These are phyloP conservation scores for Hanleya hanleyi DNA, from an alignment of 2,888 invertebrate species.

Conservation along the genomic window DNA sequence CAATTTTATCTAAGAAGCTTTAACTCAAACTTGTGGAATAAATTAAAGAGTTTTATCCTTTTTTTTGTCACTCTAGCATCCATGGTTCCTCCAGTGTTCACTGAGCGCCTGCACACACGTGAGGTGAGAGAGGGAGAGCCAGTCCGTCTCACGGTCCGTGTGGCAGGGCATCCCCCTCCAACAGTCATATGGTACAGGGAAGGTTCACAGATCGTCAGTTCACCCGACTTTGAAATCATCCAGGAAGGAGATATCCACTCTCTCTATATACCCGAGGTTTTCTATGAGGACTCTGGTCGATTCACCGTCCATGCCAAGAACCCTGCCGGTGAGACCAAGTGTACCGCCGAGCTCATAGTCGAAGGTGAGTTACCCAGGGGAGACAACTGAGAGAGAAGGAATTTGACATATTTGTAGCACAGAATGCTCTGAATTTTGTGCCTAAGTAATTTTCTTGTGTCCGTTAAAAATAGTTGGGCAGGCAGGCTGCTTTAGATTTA, in stretches of 20 bases:
- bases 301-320: slow-evolving; percentile 71
- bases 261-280: slow-evolving; percentile 81
- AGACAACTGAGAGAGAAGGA: no score
- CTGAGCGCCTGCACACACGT: slow-evolving; percentile 85
- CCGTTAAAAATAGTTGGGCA: no score
- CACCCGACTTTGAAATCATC: slow-evolving; percentile 69
- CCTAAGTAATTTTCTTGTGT: no score
- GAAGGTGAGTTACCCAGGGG: slow-evolving; percentile 61
- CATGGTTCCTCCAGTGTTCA: slow-evolving; percentile 86
- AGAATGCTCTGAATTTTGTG: no score
- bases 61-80: slow-evolving; percentile 80
- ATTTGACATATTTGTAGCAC: no score
- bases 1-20: not conserved
- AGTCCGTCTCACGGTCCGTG: slow-evolving; percentile 67
- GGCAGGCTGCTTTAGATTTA: no score
- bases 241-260: slow-evolving; percentile 80
- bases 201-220: slow-evolving; percentile 73
- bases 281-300: slow-evolving; percentile 73
- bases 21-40: not conserved
- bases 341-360: slow-evolving; percentile 85
- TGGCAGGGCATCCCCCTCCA: slow-evolving; percentile 68
- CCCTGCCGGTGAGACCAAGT: slow-evolving; percentile 76
- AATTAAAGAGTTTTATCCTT: no score
- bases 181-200: slow-evolving; percentile 72
- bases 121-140: slow-evolving; percentile 74